Conservation (phyloP, 2,888 invertebrate species). For the Luperina nickerlii region DNA sequence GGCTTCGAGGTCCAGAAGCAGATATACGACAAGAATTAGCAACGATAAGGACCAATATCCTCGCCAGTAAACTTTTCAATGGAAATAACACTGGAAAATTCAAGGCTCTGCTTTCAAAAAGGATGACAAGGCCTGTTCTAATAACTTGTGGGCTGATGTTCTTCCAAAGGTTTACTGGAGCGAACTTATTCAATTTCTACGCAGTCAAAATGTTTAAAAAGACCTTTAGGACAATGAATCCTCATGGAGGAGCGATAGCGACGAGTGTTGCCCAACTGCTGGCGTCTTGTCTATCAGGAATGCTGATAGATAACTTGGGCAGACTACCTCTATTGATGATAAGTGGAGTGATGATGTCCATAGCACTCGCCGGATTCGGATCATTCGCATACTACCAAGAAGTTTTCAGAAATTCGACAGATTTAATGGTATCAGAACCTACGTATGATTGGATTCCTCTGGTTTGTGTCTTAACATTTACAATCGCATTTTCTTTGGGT, state of each 20-base stretch:
- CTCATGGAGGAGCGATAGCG: slow-evolving; percentile 95
- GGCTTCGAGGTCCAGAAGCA: slow-evolving; percentile 94
- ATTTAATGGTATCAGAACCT: slow-evolving; percentile 78
- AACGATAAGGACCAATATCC: slow-evolving; percentile 93
- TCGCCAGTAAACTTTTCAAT: slow-evolving; percentile 85
- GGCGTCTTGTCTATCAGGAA: slow-evolving; percentile 94
- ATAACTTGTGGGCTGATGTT: slow-evolving; percentile 97
- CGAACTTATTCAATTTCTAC: slow-evolving; percentile 95
- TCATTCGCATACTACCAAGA: slow-evolving; percentile 95
- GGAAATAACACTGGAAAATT: slow-evolving; percentile 80
- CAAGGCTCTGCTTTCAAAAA: slow-evolving; percentile 83
- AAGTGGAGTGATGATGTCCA: slow-evolving; percentile 95
- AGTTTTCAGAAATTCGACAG: slow-evolving; percentile 85
- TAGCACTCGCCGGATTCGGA: slow-evolving; percentile 95
- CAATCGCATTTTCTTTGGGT: slow-evolving; percentile 95
- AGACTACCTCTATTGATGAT: slow-evolving; percentile 95
- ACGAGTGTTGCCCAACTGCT: slow-evolving; percentile 95
- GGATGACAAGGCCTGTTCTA: slow-evolving; percentile 92
- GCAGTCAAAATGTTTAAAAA: slow-evolving; percentile 96
- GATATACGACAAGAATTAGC: slow-evolving; percentile 94
- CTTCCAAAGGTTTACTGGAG: slow-evolving; percentile 96
- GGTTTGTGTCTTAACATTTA: slow-evolving; percentile 95
- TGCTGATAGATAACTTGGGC: slow-evolving; percentile 96
- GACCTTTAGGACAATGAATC: slow-evolving; percentile 94
- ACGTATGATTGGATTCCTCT: slow-evolving; percentile 95